Evolutionary conservation across 2,797 vertebrate genomes (phyloP), one percentile per base, ranked within the genome.

Genomic region (Myotis planiceps): DNA sequence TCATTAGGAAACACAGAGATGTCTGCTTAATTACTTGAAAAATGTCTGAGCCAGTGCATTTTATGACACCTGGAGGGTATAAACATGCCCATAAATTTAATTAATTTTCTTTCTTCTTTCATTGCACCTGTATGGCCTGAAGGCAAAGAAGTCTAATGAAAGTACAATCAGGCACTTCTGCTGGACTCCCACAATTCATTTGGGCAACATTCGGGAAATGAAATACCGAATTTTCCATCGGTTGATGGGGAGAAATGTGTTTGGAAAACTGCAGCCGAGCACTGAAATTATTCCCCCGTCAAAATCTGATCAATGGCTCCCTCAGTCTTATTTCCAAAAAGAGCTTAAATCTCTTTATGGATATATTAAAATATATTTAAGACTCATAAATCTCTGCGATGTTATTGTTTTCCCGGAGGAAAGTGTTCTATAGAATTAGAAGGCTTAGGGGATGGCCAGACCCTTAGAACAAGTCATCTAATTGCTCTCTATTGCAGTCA

Each of bases 1-100:
- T 99, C 98, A 97, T 98, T 96, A 97, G 97, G 97, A 98, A 98
- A 98, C 94, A 97, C 90, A 96, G 98, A 97, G 97, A 97, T 98
- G 98, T 92, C 98, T 98, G 98, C 97, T 98, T 98, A 98, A 98
- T 98, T 99, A 98, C 98, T 98, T 98, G 98, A 99, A 98, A 98
- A 98, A 99, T 98, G 98, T 98, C 97, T 98, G 96, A 97, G 97
- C 96, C 96, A 96, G 98, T 99, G 98, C 97, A 94, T 98, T 98
- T 98, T 98, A 98, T 98, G 98, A 98, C 97, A 98, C 97, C 98
- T 98, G 96, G 97, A 10, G 97, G 98, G 98, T 96, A 98, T 98
- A 98, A 98, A 98, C 98, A 98, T 97, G 97, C 98, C 98, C 96
- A 92, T 97, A 97, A 96, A 98, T 99, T 98, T 98, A 98, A 99